These are phyloP conservation scores for Cyphomyrus plagiostoma DNA, from an alignment of 2,113 vertebrate genomes.

Conservation along the genomic window DNA sequence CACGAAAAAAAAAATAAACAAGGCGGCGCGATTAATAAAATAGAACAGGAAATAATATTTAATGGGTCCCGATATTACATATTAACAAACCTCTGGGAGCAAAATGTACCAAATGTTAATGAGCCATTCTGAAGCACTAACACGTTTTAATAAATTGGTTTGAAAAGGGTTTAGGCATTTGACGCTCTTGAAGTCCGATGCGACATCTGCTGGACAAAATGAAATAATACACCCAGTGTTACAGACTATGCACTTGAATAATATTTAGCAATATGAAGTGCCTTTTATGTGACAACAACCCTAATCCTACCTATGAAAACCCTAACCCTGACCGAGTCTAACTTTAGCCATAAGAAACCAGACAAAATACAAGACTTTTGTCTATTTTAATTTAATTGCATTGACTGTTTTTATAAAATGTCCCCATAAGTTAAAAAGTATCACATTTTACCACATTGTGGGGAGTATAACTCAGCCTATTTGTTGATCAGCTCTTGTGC, in stretches of 20 bases:
- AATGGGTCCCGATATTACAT: not conserved
- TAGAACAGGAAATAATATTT: not conserved
- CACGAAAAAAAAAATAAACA: not conserved
- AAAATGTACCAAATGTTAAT: not conserved
- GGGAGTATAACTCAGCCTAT: not conserved
- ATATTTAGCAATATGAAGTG: not conserved
- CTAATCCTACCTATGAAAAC: not conserved
- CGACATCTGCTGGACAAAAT: not conserved
- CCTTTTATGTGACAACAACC: not conserved
- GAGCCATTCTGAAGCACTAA: not conserved
- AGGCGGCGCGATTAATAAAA: not conserved
- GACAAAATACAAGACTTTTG: not conserved
- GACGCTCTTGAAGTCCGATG: not conserved
- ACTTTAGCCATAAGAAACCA: not conserved
- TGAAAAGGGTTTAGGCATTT: not conserved
- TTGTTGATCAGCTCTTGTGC: not conserved
- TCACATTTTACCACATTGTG: not conserved
- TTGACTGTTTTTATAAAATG: not conserved
- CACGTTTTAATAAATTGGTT: not conserved
- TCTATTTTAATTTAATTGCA: not conserved
- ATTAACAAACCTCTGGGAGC: not conserved
- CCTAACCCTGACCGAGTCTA: not conserved
- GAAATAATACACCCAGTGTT: not conserved
- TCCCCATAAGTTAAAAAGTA: not conserved
- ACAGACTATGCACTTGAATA: not conserved